Base-by-base conservation (phyloP, 2,113 vertebrate species). In the Prietella phreatophila region DNA sequence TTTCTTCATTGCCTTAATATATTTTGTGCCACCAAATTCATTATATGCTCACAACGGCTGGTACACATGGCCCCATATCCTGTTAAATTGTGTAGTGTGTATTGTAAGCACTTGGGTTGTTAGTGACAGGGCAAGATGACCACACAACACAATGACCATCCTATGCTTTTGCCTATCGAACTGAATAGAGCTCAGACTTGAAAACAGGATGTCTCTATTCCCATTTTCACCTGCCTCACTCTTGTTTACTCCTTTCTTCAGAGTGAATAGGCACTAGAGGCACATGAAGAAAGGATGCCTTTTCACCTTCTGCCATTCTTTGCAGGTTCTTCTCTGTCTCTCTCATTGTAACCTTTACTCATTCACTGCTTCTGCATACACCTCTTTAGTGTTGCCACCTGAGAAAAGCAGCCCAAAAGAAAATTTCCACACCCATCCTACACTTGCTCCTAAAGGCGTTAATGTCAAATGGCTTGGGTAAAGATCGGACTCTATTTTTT, bases 241-340 rank as follows among this genome's bases (percentile, higher is more conserved):
- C 36, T 82, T 61, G 11, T 61, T 82, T 61, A 82, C 55, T 39
- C 67, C 69, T 58, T 56, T 76, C 47, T 56, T 78, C 9, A 60
- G 22, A 50, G 39, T 82, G 81, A 85, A 83, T 47, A 15, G 27
- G 63, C 15, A 14, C 84, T 30, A 20, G 33, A 22, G 39, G 33
- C 11, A 83, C 76, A 85, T 82, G 82, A 84, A 85, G 76, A 90
- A 30, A 76, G 33, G 69, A 20, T 79, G 61, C 84, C 86, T 85
- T 78, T 85, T 58, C 42, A 82, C 27, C 55, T 60, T 27, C 69
- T 88, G n/a, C 82, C 39, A n/a, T 67, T 50, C 36, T 47, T 53
- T 27, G 30, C 30, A 50, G 39, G 58, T 84, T 27, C 30, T 33
- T 27, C n/a, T 80, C 61, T 47, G 22, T 10, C 50, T 39, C 55